Conservation (phyloP, 2,113 vertebrate genomes). For the Rhabdornis inornatus region DNA sequence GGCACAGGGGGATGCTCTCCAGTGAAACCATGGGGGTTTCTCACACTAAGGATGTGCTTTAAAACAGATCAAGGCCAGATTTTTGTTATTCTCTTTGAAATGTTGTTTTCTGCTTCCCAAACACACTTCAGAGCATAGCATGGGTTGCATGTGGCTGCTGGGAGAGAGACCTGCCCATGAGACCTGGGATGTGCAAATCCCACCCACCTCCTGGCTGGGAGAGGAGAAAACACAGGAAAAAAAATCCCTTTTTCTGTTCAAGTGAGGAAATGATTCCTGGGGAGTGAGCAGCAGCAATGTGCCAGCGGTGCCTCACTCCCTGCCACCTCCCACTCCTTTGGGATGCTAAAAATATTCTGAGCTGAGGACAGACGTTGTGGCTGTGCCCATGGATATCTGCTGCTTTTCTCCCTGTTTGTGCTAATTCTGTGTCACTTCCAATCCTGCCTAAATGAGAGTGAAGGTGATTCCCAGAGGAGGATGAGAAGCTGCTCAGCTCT, state of each 20-base stretch:
- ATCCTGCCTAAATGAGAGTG: neutral
- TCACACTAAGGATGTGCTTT: accelerated
- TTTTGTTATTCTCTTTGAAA: neutral
- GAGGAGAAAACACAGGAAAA: neutral
- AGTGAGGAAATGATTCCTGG: neutral
- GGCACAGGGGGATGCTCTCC: accelerated
- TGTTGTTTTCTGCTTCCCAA: neutral
- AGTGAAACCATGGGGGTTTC: accelerated
- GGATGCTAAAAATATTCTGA: neutral
- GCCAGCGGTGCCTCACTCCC: neutral
- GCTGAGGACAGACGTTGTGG: accelerated
- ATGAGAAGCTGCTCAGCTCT: neutral
- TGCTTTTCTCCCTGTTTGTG: neutral
- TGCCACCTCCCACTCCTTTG: neutral
- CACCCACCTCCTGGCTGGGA: neutral
- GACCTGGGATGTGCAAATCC: neutral
- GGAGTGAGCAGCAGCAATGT: neutral
- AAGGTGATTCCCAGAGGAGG: neutral
- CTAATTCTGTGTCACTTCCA: neutral
- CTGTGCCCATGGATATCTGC: neutral
- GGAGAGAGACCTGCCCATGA: neutral
- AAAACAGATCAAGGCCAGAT: neutral
- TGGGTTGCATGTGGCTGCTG: neutral
- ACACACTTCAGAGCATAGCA: accelerated
- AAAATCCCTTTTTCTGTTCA: neutral